Conservation (phyloP, 2,888 invertebrate species). For the Chesias legatella region DNA sequence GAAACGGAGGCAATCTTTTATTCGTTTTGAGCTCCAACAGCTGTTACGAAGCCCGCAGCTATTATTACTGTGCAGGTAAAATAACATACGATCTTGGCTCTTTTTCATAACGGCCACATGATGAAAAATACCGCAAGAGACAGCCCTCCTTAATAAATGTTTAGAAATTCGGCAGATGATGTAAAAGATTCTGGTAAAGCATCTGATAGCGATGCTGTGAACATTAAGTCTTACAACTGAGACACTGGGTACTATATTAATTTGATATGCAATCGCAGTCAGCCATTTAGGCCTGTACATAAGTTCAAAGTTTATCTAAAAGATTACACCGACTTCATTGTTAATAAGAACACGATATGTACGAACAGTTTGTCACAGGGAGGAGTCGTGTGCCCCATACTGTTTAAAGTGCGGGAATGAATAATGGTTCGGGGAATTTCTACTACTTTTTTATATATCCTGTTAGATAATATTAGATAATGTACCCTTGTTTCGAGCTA, state of each 20-base stretch:
- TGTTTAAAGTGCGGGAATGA: slow-evolving; percentile 5
- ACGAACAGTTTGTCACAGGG: slow-evolving; percentile 33
- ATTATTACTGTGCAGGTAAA: slow-evolving; percentile 65
- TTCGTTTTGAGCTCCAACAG: slow-evolving; percentile 57
- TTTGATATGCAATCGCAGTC: slow-evolving; percentile 32
- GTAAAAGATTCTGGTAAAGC: neutral
- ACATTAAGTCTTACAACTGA: neutral
- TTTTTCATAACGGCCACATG: too few species aligned
- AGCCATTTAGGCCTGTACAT: slow-evolving; percentile 41
- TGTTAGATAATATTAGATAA: slow-evolving; percentile 9
- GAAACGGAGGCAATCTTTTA: slow-evolving; percentile 37
- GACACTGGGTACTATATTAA: slow-evolving; percentile 1
- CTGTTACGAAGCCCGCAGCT: slow-evolving; percentile 47
- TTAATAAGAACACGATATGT: slow-evolving; percentile 27
- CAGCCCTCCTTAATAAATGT: too few species aligned
- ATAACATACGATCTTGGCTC: slow-evolving; percentile 46
- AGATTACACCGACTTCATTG: slow-evolving; percentile 41
- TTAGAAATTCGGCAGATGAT: slow-evolving; percentile 3
- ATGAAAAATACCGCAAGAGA: too few species aligned
- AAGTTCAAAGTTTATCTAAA: slow-evolving; percentile 53
- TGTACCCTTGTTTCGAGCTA: slow-evolving; percentile 7
- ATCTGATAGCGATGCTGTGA: neutral
- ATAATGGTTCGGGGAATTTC: slow-evolving; percentile 18
- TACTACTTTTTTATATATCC: slow-evolving; percentile 6
- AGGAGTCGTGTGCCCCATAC: slow-evolving; percentile 22